Evolutionary conservation across 2,113 vertebrate genomes (phyloP).

Genomic region (Microcebus ravelobensis): DNA sequence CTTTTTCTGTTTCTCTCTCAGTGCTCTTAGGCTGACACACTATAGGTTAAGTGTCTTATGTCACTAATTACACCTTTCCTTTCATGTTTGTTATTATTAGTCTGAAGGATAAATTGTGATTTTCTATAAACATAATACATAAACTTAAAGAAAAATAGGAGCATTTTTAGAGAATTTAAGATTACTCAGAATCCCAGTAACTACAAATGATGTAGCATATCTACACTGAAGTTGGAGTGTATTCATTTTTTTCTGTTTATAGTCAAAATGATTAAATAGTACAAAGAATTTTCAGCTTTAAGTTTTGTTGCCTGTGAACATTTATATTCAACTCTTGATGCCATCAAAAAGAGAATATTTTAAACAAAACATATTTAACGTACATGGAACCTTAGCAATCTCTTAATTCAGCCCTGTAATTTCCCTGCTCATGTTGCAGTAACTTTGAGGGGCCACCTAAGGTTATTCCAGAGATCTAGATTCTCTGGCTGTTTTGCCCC

Average conservation of each 20-base stretch:
- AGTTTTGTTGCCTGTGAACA: not conserved
- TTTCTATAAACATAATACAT: slow-evolving; percentile 30
- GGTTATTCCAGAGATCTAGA: not conserved
- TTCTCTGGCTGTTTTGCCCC: not conserved
- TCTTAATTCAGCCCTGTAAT: not conserved
- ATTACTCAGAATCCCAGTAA: slow-evolving; percentile 48
- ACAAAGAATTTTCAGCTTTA: slow-evolving; percentile 21
- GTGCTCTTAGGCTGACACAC: not conserved
- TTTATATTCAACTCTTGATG: not conserved
- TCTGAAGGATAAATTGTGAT: slow-evolving; percentile 51
- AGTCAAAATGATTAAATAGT: not conserved
- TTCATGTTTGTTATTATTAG: slow-evolving; percentile 56
- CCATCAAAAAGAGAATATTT: slow-evolving; percentile 22
- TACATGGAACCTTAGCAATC: not conserved
- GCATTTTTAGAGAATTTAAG: slow-evolving; percentile 46
- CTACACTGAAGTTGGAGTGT: slow-evolving; percentile 11
- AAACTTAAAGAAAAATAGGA: slow-evolving; percentile 21
- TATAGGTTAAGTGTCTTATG: not conserved
- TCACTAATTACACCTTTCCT: slow-evolving; percentile 47
- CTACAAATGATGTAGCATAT: not conserved
- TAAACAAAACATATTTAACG: not conserved
- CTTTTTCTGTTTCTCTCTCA: not conserved
- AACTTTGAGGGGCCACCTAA: not conserved
- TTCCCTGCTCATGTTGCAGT: not conserved
- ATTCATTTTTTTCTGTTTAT: slow-evolving; percentile 17